Base-by-base conservation (phyloP, 2,113 vertebrate genomes). In the Corvus cornix region DNA sequence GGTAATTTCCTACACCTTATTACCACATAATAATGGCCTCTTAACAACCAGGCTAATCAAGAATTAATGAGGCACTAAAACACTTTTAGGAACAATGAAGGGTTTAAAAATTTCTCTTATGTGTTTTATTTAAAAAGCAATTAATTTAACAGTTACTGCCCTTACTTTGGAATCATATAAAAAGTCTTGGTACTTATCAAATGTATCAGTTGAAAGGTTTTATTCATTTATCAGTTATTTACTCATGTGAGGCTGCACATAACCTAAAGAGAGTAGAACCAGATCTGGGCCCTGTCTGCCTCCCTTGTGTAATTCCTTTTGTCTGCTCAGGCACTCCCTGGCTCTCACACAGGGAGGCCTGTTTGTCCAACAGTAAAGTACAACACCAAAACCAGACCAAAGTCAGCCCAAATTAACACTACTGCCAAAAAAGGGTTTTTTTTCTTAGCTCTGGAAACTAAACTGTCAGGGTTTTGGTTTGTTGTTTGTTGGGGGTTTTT, bases 21-120 rank as follows among this genome's bases (percentile, higher is more conserved):
- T 90, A 82, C 88, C 85, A 92, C 90, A 66, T 87, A 84, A 83
- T 95, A 91, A 91, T 37, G 77, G 80, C 64, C 74, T 89, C 90
- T 96, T 95, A 95, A 94, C 89, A 97, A 81, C 78, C 63, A 92
- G 74, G 35, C 73, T 95, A 97, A 97, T 96, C 92, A 97, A 94
- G 85, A 95, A 96, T 85, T 95, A 97, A 97, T 96, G 96, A 96
- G 89, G 86, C 94, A 92, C 85, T 97, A 96, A 97, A 97, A 93
- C 93, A 95, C 92, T 95, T 95, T 78, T 76, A 92, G 91, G 76
- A 91, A 97, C 89, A 96, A 94, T 93, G 84, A 84, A 86, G 55
- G 76, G 94, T 93, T 97, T 13, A 94, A 97, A 97, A 96, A 87
- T 79, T 95, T 96, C 87, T 95, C 92, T 91, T 91, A 86, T 72